Evolutionary conservation across 2,797 vertebrate species (phyloP).

Genomic region (Pelodytes ibericus): DNA sequence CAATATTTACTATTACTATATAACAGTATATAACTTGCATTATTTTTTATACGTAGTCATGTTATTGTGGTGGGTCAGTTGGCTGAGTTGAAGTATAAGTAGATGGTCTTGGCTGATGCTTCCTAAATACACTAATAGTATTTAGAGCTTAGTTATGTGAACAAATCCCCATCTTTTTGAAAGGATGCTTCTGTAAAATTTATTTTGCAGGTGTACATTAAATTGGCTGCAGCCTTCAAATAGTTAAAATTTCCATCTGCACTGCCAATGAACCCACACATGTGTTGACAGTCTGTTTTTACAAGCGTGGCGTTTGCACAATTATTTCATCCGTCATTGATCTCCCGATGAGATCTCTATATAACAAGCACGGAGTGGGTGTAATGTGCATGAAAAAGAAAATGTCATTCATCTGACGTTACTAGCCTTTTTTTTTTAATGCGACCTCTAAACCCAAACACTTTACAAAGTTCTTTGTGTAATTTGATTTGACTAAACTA

Average conservation of each 20-base stretch:
- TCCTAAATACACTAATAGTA: no score
- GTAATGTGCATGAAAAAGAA: constrained; percentile 28
- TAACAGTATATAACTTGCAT: no score
- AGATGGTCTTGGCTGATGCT: no score
- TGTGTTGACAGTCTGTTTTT: constrained; percentile 7
- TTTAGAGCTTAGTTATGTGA: no score
- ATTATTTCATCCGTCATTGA: background rate
- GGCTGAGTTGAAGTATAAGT: no score
- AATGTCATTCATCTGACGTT: constrained; percentile 3
- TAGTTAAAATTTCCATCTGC: constrained; percentile 30
- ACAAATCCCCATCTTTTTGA: no score
- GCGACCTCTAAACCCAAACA: background rate
- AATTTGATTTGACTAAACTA: constrained; percentile 6
- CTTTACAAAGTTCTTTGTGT: constrained; percentile 4
- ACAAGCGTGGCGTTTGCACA: constrained; percentile 39
- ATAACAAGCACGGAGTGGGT: constrained; percentile 19
- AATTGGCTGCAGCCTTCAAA: no score
- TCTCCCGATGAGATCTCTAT: background rate
- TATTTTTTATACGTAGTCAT: no score
- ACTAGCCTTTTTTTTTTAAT: constrained; percentile 7
- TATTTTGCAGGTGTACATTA: no score
- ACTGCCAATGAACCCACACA: constrained; percentile 49
- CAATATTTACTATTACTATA: no score
- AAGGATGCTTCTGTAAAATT: no score
- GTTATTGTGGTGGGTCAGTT: no score